Percentiles rank a stretch among this genome's conserved stretches.
Conservation (phyloP, 53 echinoderm and acorn worm genomes). For the Holothuria scabra region DNA sequence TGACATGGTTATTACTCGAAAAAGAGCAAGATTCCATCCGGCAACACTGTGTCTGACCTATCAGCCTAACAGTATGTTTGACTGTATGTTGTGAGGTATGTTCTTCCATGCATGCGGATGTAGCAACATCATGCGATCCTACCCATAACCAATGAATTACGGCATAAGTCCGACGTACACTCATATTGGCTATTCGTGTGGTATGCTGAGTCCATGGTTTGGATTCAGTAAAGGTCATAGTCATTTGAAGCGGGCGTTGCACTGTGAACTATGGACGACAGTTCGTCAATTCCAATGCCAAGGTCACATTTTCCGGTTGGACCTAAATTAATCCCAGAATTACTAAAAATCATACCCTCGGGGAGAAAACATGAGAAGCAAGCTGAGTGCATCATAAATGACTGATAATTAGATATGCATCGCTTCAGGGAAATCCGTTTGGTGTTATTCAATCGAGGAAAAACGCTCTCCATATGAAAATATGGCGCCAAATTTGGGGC, state of each 20-base stretch:
- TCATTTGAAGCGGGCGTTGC: constrained; percentile 35
- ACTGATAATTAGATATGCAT: constrained; percentile 46
- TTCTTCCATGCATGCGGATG: no score
- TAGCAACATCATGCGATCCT: no score
- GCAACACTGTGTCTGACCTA: no score
- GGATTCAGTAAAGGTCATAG: not conserved
- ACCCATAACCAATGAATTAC: no score
- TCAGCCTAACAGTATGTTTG: no score
- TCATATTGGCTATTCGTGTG: no score
- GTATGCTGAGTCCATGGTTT: no score
- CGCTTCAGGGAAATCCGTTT: constrained; percentile 35
- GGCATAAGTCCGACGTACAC: no score
- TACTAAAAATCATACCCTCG: constrained; percentile 23
- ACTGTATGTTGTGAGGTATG: no score
- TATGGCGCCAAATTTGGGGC: constrained; percentile 11
- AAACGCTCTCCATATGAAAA: not conserved
- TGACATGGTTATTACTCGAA: no score
- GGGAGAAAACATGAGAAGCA: constrained; percentile 37
- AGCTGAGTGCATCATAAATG: constrained; percentile 25
- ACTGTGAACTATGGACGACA: constrained; percentile 10
- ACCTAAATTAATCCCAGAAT: constrained; percentile 22
- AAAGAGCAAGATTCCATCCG: no score
- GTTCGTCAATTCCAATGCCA: constrained; percentile 10
- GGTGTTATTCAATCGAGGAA: not conserved
- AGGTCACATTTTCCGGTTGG: constrained; percentile 16